Evolutionary conservation across 1,140 invertebrate species (phyloP), one percentile per base, ranked within the genome.

Genomic region (Drosophila arawakana): DNA sequence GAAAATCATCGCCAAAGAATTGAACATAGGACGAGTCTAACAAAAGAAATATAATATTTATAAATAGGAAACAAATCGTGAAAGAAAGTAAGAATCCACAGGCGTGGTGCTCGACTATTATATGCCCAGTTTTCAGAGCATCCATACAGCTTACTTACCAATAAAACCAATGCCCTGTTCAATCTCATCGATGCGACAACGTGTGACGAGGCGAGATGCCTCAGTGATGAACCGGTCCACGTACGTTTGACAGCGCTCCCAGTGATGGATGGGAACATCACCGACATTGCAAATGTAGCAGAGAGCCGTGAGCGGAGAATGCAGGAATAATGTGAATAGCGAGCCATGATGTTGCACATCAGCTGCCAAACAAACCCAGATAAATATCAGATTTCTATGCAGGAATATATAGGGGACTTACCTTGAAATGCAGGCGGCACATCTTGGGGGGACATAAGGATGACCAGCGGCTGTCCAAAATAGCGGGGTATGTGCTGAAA

Each of bases 1-100:
- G 94, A 93, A 99, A 99, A 91, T 99, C 97, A 93, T 99, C 98
- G 18, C 97, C 97, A 93, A 98, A 97, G 93, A 99, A 98, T 92
- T 97, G 95, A 63, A 97, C 93, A 91, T 97, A 97, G 58, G 95
- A 95, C 35, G 95, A 93, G 93, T 97, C 97, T 97, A 92, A 94
- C 52, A 55, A 11, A 10, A 10, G 13, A 41, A 7, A 35, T 9
- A 18, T 30, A 25, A 41, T 41, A 21, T 39, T 73, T 10, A 10
- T 10, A 11, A 2, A 41, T 34, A 3, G 18, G 18, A 1, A 21
- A 21, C 18, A 11, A 57, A 18, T 68, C 54, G 25, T 4, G 25
- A 30, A 30, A 30, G 25, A 30, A 30, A 30, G 25, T 30, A 30
- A 30, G 4, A 30, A 30, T 2, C 25, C 5, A 5, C 6, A 30